Conservation (phyloP, 2,888 invertebrate genomes). For the Lasioglossum figueresi region DNA sequence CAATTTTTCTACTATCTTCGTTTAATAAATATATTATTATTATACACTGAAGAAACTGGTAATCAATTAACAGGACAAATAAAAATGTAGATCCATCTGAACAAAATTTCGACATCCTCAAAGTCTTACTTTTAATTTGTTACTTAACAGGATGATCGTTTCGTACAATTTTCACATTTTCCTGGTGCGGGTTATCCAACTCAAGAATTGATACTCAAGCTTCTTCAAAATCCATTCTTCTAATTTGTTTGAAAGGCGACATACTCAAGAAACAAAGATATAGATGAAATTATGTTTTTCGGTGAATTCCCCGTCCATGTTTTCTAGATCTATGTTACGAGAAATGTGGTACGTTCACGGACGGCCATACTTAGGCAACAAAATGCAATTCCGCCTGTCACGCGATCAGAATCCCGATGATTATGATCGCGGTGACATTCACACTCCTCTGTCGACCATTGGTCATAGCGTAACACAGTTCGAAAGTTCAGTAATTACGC, state of each 20-base stretch:
- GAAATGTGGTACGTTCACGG: not conserved
- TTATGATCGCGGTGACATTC: constrained; percentile 26
- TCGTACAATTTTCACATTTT: not conserved
- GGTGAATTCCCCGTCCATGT: not conserved
- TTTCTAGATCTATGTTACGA: not conserved
- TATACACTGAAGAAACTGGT: not conserved
- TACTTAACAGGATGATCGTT: not conserved
- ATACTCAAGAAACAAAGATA: not conserved
- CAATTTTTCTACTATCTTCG: too few relatives aligned
- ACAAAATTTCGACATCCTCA: not conserved
- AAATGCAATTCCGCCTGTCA: not conserved
- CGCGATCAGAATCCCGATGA: not conserved
- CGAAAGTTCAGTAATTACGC: constrained; percentile 36
- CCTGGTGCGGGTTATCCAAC: too few relatives aligned
- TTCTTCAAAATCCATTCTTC: not conserved
- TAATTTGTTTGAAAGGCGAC: not conserved
- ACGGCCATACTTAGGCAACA: not conserved
- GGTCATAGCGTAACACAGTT: not conserved
- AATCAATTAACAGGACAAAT: not conserved
- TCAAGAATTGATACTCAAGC: not conserved
- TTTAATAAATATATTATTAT: not conserved
- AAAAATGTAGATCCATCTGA: not conserved
- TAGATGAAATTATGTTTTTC: not conserved
- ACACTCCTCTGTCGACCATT: not conserved
- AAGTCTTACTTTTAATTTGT: not conserved